Percentiles rank a stretch among this genome's conserved stretches.
Conservation (phyloP, 1,140 invertebrate genomes). For the Cherax quadricarinatus region DNA sequence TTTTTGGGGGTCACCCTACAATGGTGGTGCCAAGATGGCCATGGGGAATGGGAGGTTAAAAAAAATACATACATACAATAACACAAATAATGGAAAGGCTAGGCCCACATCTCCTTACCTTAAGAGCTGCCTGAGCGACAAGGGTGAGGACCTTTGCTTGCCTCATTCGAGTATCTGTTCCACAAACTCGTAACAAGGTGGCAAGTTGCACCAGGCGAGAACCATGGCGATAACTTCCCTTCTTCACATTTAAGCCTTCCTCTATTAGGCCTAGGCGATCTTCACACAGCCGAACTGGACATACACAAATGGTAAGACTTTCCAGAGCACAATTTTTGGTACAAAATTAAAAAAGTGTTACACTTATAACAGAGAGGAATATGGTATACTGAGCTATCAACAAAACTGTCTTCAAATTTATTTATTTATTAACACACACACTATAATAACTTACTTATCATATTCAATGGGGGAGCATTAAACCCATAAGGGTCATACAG, state of each 20-base stretch:
- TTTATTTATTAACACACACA: too few species aligned
- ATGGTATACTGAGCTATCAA: too few species aligned
- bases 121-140: slow-evolving; percentile 80
- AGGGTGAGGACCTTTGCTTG: slow-evolving; percentile 82
- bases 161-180: slow-evolving; percentile 76
- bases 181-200: slow-evolving; percentile 79
- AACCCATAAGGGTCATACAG: too few species aligned
- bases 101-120: slow-evolving; percentile 76
- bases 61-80: background rate
- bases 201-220: slow-evolving; percentile 81
- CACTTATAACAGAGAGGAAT: background rate
- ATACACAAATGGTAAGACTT: slow-evolving; percentile 14
- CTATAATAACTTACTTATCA: too few species aligned
- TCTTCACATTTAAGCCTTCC: slow-evolving; percentile 79
- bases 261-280: slow-evolving; percentile 80
- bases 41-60: background rate
- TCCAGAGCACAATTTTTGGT: too few species aligned
- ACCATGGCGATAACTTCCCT: slow-evolving; percentile 80
- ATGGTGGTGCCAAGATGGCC: too few species aligned
- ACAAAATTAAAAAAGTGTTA: too few species aligned
- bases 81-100: background rate
- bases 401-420: too few species aligned
- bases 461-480: too few species aligned
- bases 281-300: slow-evolving; percentile 79
- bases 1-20: too few species aligned